phyloP scores from a whole-genome alignment of 2,113 vertebrate species.

The Salminus brasiliensis region DNA sequence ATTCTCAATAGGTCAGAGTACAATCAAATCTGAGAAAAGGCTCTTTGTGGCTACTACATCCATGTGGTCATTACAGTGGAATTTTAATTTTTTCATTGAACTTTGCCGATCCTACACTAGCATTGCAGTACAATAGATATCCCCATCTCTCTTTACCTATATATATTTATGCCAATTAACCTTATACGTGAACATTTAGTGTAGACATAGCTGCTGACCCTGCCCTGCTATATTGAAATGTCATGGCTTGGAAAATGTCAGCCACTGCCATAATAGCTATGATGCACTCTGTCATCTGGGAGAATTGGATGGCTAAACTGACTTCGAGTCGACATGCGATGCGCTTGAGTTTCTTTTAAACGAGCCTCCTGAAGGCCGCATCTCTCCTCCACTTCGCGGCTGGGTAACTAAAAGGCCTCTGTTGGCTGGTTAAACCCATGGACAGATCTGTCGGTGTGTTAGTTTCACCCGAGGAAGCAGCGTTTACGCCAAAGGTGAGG shows the following conservation, averaged over 20 bases:
- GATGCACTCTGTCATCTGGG: slow-evolving; percentile 42
- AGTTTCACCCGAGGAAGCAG: slow-evolving; percentile 5
- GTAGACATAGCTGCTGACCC: slow-evolving; percentile 25
- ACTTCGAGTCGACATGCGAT: slow-evolving; percentile 3
- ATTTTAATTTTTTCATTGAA: slow-evolving; percentile 1
- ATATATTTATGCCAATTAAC: slow-evolving; percentile 56
- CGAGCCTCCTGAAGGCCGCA: slow-evolving; percentile 32
- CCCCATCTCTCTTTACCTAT: slow-evolving; percentile 42
- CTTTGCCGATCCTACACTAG: slow-evolving; percentile 2
- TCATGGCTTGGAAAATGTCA: slow-evolving; percentile 58
- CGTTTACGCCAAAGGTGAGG: not conserved
- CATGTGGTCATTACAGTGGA: slow-evolving; percentile 3
- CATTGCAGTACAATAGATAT: slow-evolving; percentile 11
- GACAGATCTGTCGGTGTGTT: not conserved
- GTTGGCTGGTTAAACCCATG: slow-evolving; percentile 3
- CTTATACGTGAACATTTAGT: slow-evolving; percentile 47
- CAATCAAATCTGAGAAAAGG: slow-evolving; percentile 2
- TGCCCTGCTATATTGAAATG: slow-evolving; percentile 50
- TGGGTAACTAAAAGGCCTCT: slow-evolving; percentile 21
- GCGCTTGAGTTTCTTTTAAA: slow-evolving; percentile 35
- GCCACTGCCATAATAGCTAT: slow-evolving; percentile 26
- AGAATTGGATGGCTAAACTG: slow-evolving; percentile 37
- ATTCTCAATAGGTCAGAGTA: slow-evolving; percentile 1
- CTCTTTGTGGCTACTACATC: not conserved
- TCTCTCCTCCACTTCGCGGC: slow-evolving; percentile 3